Conservation (phyloP, 2,113 vertebrate genomes). For the Okapia johnstoni region DNA sequence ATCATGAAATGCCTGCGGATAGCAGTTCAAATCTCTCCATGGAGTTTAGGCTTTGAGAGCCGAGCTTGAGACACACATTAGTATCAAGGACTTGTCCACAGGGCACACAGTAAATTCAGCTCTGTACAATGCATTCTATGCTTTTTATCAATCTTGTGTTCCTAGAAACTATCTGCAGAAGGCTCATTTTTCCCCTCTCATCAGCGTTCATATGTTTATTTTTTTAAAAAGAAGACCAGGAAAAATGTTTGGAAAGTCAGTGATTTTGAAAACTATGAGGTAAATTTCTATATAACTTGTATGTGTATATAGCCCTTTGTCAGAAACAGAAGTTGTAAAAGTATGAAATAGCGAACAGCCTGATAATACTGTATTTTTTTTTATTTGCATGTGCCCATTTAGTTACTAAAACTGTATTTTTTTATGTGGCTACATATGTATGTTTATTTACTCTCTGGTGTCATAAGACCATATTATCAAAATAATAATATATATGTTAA, state of each 20-base stretch:
- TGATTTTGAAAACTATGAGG: conserved; percentile 53
- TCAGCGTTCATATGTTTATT: background rate
- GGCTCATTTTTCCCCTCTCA: conserved; percentile 59
- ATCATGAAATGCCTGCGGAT: conserved; percentile 73
- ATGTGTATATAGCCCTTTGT: conserved; percentile 33
- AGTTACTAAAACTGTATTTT: background rate
- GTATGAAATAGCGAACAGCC: background rate
- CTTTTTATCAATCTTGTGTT: background rate
- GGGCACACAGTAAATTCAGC: background rate
- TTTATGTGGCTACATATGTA: rapidly evolving
- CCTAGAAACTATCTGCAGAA: conserved; percentile 8
- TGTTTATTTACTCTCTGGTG: background rate
- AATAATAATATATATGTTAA: background rate
- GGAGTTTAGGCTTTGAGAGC: conserved; percentile 59
- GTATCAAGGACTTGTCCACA: conserved; percentile 49
- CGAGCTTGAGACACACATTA: background rate
- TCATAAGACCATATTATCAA: background rate
- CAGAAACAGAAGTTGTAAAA: background rate
- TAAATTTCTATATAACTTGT: background rate
- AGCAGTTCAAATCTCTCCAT: conserved; percentile 68
- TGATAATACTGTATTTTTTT: background rate
- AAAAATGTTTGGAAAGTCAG: conserved; percentile 59
- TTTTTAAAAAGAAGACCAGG: conserved; percentile 15
- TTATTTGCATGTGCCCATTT: background rate
- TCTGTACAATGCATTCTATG: background rate